These are phyloP conservation scores for Podocnemis expansa DNA, from an alignment of 2,113 vertebrate genomes.

Conservation along the genomic window DNA sequence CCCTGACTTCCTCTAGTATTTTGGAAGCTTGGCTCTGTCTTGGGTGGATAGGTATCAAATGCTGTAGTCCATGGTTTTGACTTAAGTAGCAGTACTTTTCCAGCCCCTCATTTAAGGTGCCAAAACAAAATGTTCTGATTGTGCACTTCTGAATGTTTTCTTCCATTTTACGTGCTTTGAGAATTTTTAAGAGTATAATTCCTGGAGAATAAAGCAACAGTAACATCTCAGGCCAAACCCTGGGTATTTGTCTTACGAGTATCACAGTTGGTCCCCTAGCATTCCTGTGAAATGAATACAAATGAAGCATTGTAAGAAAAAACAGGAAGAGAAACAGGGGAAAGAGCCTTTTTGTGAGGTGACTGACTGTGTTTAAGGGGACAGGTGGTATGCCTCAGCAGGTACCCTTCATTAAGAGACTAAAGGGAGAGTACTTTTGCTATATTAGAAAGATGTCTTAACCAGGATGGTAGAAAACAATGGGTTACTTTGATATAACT, in stretches of 20 bases:
- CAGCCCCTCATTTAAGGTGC: not conserved
- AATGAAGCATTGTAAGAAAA: not conserved
- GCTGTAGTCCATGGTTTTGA: not conserved
- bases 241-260: not conserved
- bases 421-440: not conserved
- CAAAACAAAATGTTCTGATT: not conserved
- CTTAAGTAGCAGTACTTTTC: not conserved
- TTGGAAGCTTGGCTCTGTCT: not conserved
- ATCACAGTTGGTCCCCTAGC: not conserved
- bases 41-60: not conserved
- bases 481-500: not conserved
- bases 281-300: not conserved
- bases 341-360: not conserved
- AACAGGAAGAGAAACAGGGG: not conserved
- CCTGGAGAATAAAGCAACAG: not conserved
- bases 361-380: not conserved
- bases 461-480: not conserved
- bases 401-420: not conserved
- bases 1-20: not conserved
- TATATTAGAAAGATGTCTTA: not conserved
- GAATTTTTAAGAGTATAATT: not conserved
- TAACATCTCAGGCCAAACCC: not conserved
- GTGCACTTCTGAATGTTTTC: not conserved
- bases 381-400: not conserved
- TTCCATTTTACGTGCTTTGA: not conserved